Percentiles rank a stretch among this genome's conserved stretches.
phyloP scores from a whole-genome alignment of 2,888 invertebrate species.

The Yponomeuta cagnagella region DNA sequence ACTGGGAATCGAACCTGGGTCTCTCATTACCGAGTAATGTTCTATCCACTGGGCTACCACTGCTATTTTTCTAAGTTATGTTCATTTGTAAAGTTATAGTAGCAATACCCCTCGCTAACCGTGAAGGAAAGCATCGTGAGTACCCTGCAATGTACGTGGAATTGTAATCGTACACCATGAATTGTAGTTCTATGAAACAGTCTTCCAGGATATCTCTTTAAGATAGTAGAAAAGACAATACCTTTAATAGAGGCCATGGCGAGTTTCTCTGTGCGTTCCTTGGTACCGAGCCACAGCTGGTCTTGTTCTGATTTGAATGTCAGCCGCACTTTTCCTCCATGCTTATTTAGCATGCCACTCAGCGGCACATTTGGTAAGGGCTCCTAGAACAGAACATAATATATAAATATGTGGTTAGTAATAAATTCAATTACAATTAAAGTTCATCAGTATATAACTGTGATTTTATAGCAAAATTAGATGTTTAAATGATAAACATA shows the following conservation, averaged over 20 bases:
- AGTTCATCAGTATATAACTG: neutral
- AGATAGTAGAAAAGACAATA: conserved; percentile 28
- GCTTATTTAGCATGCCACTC: conserved; percentile 93
- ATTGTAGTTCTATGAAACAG: no score
- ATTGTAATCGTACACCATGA: no score
- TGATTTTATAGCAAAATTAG: no score
- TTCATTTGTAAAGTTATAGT: no score
- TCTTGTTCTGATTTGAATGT: conserved; percentile 94
- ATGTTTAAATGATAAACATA: no score
- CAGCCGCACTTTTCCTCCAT: conserved; percentile 91
- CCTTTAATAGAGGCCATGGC: conserved; percentile 93
- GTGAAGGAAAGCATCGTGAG: no score
- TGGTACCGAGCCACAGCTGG: conserved; percentile 94
- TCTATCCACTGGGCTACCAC: no score
- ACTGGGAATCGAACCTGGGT: no score
- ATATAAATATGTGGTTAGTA: neutral
- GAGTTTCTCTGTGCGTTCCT: conserved; percentile 93
- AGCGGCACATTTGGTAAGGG: conserved; percentile 87
- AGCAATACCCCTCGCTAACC: no score
- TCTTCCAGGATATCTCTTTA: neutral
- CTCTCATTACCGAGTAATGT: no score
- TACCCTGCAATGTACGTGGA: no score
- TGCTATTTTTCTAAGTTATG: no score
- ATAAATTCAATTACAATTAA: neutral
- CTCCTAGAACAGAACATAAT: conserved; percentile 70